These are phyloP conservation scores for Podarcis lilfordi DNA, from an alignment of 2,797 vertebrate species.

Conservation along the genomic window DNA sequence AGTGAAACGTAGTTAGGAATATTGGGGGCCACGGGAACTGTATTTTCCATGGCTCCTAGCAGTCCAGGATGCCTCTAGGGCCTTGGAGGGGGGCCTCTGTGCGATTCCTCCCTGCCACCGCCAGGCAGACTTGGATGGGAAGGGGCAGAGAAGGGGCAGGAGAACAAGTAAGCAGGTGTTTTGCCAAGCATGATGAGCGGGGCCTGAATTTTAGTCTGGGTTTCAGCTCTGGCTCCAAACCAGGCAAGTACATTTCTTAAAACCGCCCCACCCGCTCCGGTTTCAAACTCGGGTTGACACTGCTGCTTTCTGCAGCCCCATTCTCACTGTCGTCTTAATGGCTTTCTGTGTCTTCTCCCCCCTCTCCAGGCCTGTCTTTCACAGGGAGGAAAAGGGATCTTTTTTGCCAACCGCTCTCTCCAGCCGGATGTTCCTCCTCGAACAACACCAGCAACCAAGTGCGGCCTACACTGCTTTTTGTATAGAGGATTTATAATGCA, in stretches of 20 bases:
- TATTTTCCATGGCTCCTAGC: neutral
- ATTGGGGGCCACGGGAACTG: neutral
- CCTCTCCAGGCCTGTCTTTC: neutral
- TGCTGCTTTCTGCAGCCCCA: neutral
- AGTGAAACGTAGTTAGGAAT: neutral
- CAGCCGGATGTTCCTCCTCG: neutral
- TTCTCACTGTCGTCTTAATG: neutral
- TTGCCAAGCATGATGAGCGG: neutral
- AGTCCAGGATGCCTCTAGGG: neutral
- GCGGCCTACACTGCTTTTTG: neutral
- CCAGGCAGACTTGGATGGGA: neutral
- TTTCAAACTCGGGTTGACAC: neutral
- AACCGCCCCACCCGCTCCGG: neutral
- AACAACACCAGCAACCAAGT: neutral
- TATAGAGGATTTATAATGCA: conserved; percentile 12
- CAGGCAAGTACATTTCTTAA: neutral
- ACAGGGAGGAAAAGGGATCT: neutral
- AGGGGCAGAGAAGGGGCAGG: neutral
- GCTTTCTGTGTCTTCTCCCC: neutral
- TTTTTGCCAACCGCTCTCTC: neutral
- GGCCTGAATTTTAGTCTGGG: neutral
- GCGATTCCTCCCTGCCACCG: neutral
- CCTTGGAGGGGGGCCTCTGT: neutral
- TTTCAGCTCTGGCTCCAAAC: neutral
- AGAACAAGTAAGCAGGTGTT: neutral